These are phyloP conservation scores for Dryocosmus kuriphilus DNA, from an alignment of 2,888 invertebrate genomes.

Conservation along the genomic window DNA sequence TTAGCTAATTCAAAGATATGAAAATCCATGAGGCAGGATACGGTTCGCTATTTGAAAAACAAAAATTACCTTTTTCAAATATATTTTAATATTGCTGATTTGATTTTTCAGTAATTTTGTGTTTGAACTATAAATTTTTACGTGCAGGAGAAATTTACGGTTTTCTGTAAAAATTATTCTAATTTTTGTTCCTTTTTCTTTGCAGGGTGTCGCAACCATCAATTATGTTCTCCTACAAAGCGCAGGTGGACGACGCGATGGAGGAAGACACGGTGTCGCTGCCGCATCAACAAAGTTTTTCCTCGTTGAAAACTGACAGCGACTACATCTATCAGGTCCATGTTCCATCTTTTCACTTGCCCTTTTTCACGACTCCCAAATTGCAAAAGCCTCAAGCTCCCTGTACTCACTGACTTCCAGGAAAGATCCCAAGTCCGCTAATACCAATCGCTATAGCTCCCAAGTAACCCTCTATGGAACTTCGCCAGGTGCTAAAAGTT, in stretches of 20 bases:
- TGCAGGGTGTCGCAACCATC: constrained; percentile 85
- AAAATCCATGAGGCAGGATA: too few species aligned
- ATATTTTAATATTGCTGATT: too few species aligned
- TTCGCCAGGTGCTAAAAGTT: constrained; percentile 62
- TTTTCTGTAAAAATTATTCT: not conserved
- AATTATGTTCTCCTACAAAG: constrained; percentile 89
- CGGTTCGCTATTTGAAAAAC: too few species aligned
- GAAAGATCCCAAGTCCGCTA: constrained; percentile 56
- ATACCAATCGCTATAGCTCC: constrained; percentile 63
- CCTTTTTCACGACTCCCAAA: constrained; percentile 71
- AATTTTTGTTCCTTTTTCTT: constrained; percentile 43
- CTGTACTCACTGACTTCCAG: constrained; percentile 64
- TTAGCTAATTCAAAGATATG: too few species aligned
- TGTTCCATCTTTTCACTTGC: constrained; percentile 75
- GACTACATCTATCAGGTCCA: constrained; percentile 87
- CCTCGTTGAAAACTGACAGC: constrained; percentile 86
- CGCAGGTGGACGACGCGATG: constrained; percentile 87
- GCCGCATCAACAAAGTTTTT: constrained; percentile 87
- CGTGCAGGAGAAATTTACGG: not conserved
- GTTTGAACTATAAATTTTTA: too few species aligned
- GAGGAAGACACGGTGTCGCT: constrained; percentile 88
- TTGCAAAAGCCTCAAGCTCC: constrained; percentile 64
- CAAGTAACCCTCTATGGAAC: constrained; percentile 64
- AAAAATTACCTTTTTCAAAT: too few species aligned
- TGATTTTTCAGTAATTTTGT: too few species aligned